Conservation (phyloP, 2,797 vertebrate species). For the Varecia variegata region DNA sequence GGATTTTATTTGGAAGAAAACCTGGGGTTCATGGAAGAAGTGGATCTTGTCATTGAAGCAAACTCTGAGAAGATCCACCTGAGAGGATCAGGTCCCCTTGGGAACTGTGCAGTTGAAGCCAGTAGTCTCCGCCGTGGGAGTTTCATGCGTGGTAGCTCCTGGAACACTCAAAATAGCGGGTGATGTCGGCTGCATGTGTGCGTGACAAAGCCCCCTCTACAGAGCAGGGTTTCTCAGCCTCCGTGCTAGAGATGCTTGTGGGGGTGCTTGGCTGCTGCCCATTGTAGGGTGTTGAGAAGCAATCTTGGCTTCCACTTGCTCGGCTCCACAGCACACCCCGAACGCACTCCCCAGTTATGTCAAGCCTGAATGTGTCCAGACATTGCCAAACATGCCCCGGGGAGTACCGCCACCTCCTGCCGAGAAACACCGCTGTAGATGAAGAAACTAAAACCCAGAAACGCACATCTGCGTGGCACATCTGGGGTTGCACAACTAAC, state of each 20-base stretch:
- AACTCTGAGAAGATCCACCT: neutral
- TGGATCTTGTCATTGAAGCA: neutral
- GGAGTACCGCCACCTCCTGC: accelerated
- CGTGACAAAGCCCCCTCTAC: accelerated
- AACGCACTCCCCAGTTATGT: accelerated
- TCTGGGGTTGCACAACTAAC: neutral
- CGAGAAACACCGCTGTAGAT: neutral
- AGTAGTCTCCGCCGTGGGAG: accelerated
- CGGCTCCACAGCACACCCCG: no score
- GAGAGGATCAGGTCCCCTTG: accelerated
- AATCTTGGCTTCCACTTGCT: neutral
- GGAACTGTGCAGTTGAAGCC: neutral
- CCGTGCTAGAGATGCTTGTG: accelerated
- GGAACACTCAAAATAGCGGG: accelerated
- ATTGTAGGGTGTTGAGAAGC: accelerated
- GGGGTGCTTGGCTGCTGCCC: no score
- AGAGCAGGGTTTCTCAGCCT: neutral
- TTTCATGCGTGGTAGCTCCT: accelerated
- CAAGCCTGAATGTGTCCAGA: neutral
- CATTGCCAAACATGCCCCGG: neutral
- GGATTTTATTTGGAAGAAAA: neutral
- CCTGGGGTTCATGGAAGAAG: neutral
- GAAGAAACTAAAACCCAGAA: neutral
- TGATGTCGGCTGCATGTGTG: accelerated
- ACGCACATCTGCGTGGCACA: accelerated